A percentile compares a stretch with the other conserved stretches of the same genome.
These are phyloP conservation scores for Cygnus atratus DNA, from an alignment of 2,113 vertebrate species.

Conservation along the genomic window DNA sequence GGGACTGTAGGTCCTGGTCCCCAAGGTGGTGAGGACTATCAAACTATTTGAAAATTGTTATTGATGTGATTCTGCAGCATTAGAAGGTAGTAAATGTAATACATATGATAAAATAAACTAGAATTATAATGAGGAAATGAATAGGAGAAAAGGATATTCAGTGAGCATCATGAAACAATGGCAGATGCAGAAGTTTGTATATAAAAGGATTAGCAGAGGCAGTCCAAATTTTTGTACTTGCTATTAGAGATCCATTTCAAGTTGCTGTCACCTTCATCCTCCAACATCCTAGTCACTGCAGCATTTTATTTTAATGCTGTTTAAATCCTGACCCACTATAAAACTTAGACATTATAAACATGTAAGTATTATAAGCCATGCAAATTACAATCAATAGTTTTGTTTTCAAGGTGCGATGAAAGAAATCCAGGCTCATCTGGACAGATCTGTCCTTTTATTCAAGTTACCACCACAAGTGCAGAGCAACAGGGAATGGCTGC, in stretches of 20 bases:
- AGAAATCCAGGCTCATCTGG: background rate
- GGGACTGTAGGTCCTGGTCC: background rate
- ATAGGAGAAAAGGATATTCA: background rate
- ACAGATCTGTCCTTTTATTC: background rate
- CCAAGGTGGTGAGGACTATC: background rate
- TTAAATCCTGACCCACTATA: background rate
- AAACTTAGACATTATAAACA: background rate
- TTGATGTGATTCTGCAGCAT: background rate
- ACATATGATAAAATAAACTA: background rate
- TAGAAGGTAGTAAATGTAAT: background rate
- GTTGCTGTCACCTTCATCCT: background rate
- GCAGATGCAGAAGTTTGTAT: background rate
- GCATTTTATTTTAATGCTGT: background rate
- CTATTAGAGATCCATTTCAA: background rate
- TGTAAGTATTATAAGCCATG: background rate
- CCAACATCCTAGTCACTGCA: rapidly evolving
- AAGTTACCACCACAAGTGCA: background rate
- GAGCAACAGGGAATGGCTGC: background rate
- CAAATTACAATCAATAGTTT: background rate
- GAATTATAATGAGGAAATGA: background rate
- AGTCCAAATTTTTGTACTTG: background rate
- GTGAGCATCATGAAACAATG: background rate
- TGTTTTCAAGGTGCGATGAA: background rate
- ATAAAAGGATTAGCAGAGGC: background rate
- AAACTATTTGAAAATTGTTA: background rate